A percentile compares a stretch with the other conserved stretches of the same genome.
These are phyloP conservation scores for Nymphalis urticae DNA, from an alignment of 2,888 invertebrate species.

Conservation along the genomic window DNA sequence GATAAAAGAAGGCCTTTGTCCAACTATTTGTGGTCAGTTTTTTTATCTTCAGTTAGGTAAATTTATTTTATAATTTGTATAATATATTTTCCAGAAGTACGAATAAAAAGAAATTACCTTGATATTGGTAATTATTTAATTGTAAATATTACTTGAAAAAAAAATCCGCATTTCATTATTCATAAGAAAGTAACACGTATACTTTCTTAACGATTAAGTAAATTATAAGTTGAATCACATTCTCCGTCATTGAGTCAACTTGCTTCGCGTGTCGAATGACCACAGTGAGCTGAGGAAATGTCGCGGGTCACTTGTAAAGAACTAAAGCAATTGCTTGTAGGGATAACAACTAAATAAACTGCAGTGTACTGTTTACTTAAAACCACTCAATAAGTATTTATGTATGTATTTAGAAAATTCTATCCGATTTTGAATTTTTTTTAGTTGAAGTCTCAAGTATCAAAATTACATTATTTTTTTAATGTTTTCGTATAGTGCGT, in stretches of 20 bases:
- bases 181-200: slow-evolving; percentile 18
- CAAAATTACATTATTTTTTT: no score
- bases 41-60: no score
- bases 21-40: no score
- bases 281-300: slow-evolving; percentile 13
- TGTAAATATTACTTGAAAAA: not conserved
- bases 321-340: slow-evolving; percentile 18
- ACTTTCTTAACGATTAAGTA: slow-evolving; percentile 27
- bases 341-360: slow-evolving; percentile 10
- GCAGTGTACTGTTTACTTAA: not conserved
- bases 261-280: slow-evolving; percentile 18
- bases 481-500: no score
- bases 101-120: not conserved
- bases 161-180: not conserved
- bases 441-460: no score
- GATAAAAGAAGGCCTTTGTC: no score
- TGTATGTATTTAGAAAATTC: no score
- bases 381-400: no score
- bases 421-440: no score
- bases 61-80: not conserved
- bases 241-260: slow-evolving; percentile 17
- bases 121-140: not conserved
- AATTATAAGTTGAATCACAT: slow-evolving; percentile 30
- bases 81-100: not conserved
- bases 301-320: slow-evolving; percentile 24